Conservation (phyloP, 2,797 vertebrate species). For the Gymnothorax reevesii region DNA sequence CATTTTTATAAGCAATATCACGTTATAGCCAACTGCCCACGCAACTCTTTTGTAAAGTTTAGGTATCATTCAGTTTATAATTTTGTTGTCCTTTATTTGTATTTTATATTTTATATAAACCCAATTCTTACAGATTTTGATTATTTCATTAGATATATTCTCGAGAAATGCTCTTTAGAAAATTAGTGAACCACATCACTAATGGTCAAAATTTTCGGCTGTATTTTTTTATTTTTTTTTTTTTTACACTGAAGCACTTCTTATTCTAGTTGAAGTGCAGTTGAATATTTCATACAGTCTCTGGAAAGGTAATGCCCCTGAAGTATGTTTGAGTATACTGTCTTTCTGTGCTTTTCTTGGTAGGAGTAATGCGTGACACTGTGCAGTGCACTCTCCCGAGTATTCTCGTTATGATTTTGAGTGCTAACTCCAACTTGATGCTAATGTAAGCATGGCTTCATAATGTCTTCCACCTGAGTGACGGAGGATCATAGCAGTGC, state of each 20-base stretch:
- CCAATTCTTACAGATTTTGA: background rate
- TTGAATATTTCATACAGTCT: background rate
- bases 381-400: background rate
- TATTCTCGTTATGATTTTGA: background rate
- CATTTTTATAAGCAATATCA: constrained; percentile 6
- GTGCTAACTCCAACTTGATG: background rate
- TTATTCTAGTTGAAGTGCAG: constrained; percentile 19
- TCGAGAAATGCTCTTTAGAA: background rate
- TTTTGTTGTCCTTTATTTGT: constrained; percentile 5
- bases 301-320: background rate
- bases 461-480: background rate
- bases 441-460: background rate
- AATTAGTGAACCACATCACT: background rate
- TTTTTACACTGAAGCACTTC: constrained; percentile 13
- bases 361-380: background rate
- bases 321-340: background rate
- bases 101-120: constrained; percentile 17
- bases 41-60: background rate
- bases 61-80: background rate
- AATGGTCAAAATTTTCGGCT: background rate
- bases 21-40: background rate
- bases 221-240: background rate
- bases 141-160: background rate
- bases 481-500: background rate
- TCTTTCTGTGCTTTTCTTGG: background rate